These are phyloP conservation scores for Sinocyclocheilus maitianheensis DNA, from an alignment of 2,113 vertebrate genomes.

Conservation along the genomic window DNA sequence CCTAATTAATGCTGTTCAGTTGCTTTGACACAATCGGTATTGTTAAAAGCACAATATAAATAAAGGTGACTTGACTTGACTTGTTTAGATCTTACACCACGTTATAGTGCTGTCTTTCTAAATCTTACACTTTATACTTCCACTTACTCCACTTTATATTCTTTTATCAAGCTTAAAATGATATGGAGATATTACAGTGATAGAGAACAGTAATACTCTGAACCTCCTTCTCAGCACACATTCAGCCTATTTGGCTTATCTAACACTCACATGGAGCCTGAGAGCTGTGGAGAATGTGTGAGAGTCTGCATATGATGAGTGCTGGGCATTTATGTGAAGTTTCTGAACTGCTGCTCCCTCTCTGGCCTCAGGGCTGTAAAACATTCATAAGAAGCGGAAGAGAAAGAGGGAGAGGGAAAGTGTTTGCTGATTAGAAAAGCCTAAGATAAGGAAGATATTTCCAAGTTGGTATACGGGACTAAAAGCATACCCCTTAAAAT, in stretches of 20 bases:
- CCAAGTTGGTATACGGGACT: neutral
- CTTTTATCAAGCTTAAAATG: conserved; percentile 13
- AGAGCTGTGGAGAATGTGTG: conserved; percentile 26
- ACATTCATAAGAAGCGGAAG: neutral
- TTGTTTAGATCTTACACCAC: neutral
- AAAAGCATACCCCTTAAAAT: too few species aligned
- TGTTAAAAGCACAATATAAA: too few species aligned
- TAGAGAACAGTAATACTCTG: conserved; percentile 10
- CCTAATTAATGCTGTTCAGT: too few species aligned
- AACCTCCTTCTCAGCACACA: conserved; percentile 6
- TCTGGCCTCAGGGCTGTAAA: neutral
- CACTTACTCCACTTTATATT: neutral
- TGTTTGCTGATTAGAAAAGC: neutral
- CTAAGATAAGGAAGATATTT: neutral
- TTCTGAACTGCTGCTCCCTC: conserved; percentile 26
- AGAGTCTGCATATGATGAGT: conserved; percentile 7
- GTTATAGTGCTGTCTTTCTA: neutral
- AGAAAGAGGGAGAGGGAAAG: neutral
- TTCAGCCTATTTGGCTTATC: conserved; percentile 38
- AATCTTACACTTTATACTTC: neutral
- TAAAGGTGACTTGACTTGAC: too few species aligned
- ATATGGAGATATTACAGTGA: conserved; percentile 9
- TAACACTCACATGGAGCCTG: neutral
- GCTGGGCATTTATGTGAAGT: conserved; percentile 35
- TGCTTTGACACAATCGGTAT: too few species aligned